phyloP scores from a whole-genome alignment of 2,797 vertebrate genomes.

The Agapornis canus region DNA sequence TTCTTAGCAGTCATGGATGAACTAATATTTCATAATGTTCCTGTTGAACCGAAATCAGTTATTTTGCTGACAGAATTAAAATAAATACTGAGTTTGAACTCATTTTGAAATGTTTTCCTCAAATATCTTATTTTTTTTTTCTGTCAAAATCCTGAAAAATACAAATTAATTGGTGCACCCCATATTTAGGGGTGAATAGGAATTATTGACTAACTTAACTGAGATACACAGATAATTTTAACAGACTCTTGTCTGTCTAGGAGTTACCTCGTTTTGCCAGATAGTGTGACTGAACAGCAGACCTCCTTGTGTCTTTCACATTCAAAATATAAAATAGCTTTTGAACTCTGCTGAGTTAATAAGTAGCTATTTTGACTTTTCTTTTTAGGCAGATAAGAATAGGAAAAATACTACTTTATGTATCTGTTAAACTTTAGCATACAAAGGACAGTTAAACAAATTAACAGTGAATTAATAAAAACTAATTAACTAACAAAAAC shows the following conservation, averaged over 20 bases:
- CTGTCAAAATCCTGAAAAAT: background rate
- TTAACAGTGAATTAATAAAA: background rate
- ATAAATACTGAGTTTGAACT: background rate
- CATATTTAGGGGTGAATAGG: background rate
- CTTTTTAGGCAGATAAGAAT: background rate
- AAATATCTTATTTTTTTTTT: background rate
- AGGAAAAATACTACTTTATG: background rate
- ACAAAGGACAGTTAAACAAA: background rate
- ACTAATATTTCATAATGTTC: background rate
- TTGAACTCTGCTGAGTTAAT: background rate
- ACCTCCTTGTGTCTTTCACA: background rate
- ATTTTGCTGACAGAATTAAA: slow-evolving; percentile 24
- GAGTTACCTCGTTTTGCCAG: background rate
- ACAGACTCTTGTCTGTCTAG: background rate
- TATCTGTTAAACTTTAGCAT: background rate
- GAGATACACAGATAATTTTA: background rate
- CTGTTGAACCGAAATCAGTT: slow-evolving; percentile 11
- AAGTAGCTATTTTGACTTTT: background rate
- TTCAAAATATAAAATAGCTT: background rate
- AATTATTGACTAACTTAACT: background rate
- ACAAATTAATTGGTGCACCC: background rate
- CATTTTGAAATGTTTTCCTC: background rate
- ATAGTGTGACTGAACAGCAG: background rate
- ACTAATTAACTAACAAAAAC: background rate
- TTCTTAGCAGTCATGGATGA: background rate